Base-by-base conservation (phyloP, 2,888 invertebrate genomes). In the Gastracanthus pulcherrimus region DNA sequence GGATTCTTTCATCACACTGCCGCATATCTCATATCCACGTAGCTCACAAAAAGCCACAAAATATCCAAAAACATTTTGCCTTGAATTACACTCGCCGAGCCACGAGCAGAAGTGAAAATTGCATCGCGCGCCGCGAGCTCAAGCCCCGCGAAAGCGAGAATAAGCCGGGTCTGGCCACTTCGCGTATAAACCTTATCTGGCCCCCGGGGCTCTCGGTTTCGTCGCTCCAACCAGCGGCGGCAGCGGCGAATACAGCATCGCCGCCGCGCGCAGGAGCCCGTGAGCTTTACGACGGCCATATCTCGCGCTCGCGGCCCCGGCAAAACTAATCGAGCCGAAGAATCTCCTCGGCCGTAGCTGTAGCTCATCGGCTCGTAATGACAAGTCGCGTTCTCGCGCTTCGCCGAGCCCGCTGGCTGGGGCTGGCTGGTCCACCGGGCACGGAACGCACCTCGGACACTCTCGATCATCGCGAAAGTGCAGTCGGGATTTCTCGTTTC, bases 251-350 rank as follows among this genome's bases (percentile, higher is more conserved):
- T n/a, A n/a, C n/a, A n/a, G n/a, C n/a, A n/a, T n/a, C n/a, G n/a
- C n/a, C n/a, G n/a, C n/a, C 19, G 38, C 9, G 41, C n/a, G 67
- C 11, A 2, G 38, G n/a, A 13, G 76, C 26, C 48, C 48, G 38
- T 23, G 38, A 60, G 72, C 67, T 76, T 81, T 81, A 81, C 81
- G 81, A 76, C 19, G 58, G 45, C 34, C 71, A 64, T 71, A 81
- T 71, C 75, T 80, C 64, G 19, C 36, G 31, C 58, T 55, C 23
- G 79, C 41, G 31, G 36, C 36, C 58, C 71, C 11, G 76, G 80
- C 55, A 80, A 76, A 80, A 80, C 67, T 77, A 76, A 81, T 81
- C 72, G 81, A 67, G 67, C 72, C 67, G 67, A 81, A 69, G 76
- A 72, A 81, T 81, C 81, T 76, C 29, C 66, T 19, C 23, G 19